Conservation (phyloP, 2,797 vertebrate genomes). For the Tragopan temminckii region DNA sequence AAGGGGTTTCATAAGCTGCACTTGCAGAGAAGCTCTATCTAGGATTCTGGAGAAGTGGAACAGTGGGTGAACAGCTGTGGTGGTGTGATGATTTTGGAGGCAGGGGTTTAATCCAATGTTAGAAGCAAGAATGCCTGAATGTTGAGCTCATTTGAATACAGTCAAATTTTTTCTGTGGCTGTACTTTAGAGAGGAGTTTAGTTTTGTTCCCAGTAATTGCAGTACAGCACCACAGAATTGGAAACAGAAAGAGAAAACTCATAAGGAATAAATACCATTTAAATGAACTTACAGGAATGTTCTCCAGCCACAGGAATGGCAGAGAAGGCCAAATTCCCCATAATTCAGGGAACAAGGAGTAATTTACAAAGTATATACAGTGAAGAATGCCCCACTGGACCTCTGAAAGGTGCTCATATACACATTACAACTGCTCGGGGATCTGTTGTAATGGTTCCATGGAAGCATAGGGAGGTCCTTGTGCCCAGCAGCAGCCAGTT, state of each 20-base stretch:
- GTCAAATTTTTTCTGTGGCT: background rate
- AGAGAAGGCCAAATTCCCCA: background rate
- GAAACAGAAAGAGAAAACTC: background rate
- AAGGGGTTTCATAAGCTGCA: background rate
- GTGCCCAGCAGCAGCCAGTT: fast-evolving
- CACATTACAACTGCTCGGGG: no score
- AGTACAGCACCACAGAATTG: background rate
- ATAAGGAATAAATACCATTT: background rate
- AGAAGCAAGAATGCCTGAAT: background rate
- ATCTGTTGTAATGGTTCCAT: background rate
- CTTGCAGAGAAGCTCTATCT: background rate
- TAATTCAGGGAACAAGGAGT: background rate
- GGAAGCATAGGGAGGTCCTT: background rate
- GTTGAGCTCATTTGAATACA: background rate
- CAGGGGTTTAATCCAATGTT: background rate
- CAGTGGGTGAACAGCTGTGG: background rate
- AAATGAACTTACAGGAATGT: background rate
- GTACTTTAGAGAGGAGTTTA: background rate
- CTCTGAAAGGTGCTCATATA: background rate
- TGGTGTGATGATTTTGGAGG: background rate
- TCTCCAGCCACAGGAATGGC: background rate
- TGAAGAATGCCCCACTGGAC: background rate
- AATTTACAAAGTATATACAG: background rate
- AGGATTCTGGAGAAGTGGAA: background rate
- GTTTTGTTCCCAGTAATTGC: background rate